Evolutionary conservation across 1,140 invertebrate genomes (phyloP).

Genomic region (Dryas iulia): DNA sequence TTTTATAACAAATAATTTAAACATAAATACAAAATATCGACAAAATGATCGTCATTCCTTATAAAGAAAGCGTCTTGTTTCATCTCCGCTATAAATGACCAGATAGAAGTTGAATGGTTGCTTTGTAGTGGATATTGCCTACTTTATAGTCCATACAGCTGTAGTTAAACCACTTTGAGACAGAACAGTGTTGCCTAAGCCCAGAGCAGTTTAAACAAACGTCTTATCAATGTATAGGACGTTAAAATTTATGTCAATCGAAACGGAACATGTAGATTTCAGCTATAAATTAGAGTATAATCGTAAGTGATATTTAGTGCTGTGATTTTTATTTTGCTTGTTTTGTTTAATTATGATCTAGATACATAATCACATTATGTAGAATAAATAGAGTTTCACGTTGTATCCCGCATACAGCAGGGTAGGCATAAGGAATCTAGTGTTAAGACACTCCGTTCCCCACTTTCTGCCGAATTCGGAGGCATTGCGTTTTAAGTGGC

Average conservation of each 20-base stretch:
- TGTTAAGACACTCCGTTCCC: no score
- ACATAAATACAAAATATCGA: constrained; percentile 38
- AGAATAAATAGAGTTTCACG: no score
- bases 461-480: no score
- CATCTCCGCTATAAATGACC: constrained; percentile 73
- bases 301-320: background rate
- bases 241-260: constrained; percentile 26
- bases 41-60: constrained; percentile 38
- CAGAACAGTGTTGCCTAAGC: constrained; percentile 16
- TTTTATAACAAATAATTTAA: background rate
- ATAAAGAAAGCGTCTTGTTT: constrained; percentile 59
- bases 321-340: background rate
- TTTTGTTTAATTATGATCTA: no score
- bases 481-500: no score
- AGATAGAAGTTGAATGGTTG: constrained; percentile 69
- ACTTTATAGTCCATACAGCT: constrained; percentile 61
- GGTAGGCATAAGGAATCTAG: no score
- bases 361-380: no score
- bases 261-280: background rate
- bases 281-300: background rate
- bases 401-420: no score
- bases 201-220: constrained; percentile 22
- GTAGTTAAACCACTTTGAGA: constrained; percentile 53
- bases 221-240: constrained; percentile 22
- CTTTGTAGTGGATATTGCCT: constrained; percentile 71